Conservation (phyloP, 1,140 invertebrate species). For the Potamilus streckersoni region DNA sequence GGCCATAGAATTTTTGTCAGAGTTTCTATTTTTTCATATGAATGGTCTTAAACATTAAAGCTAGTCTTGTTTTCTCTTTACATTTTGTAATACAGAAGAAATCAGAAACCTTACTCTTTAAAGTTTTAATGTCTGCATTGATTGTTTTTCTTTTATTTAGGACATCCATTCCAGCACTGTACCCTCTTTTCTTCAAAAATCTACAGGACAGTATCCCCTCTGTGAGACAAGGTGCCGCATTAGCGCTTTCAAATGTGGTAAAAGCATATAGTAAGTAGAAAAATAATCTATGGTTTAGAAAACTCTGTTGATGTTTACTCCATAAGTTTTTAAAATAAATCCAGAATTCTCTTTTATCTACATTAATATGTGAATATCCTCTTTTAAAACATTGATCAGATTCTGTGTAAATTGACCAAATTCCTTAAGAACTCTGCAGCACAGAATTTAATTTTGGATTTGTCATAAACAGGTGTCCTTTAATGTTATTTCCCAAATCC, state of each 20-base stretch:
- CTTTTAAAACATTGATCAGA: neutral
- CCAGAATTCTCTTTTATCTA: too few relatives aligned
- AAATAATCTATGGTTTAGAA: too few relatives aligned
- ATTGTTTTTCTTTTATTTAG: constrained; percentile 42
- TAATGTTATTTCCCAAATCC: too few relatives aligned
- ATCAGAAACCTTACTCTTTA: too few relatives aligned
- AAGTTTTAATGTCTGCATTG: neutral
- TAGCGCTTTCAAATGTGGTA: constrained; percentile 70
- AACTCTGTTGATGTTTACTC: too few relatives aligned
- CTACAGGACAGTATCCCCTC: constrained; percentile 73
- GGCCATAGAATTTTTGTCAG: too few relatives aligned
- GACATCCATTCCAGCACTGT: constrained; percentile 64
- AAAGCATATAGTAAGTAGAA: constrained; percentile 68
- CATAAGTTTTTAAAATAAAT: neutral
- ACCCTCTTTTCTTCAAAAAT: constrained; percentile 72
- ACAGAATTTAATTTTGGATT: too few relatives aligned
- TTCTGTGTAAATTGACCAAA: neutral
- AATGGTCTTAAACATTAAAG: too few relatives aligned
- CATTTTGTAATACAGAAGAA: too few relatives aligned
- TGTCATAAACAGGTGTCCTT: too few relatives aligned
- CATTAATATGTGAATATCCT: neutral
- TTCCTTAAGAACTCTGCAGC: neutral
- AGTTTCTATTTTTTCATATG: too few relatives aligned
- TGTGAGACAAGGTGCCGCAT: constrained; percentile 73
- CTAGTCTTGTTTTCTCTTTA: too few relatives aligned